phyloP scores from a whole-genome alignment of 2,888 invertebrate genomes.

The Drosophila nigritarsus region DNA sequence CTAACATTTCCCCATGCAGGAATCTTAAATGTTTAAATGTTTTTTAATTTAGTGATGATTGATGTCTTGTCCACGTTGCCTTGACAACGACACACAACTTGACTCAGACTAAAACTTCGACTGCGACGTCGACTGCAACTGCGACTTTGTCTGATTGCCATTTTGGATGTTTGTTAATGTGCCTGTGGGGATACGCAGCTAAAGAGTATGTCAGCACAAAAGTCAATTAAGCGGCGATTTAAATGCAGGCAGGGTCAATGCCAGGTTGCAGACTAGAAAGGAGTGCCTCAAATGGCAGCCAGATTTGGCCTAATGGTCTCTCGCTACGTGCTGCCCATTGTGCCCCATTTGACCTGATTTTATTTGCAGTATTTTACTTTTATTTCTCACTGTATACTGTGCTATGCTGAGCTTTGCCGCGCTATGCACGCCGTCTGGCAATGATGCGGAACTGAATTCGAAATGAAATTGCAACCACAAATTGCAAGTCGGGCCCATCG shows the following conservation, averaged over 20 bases:
- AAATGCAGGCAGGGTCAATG: slow-evolving; percentile 74
- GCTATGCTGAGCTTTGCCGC: slow-evolving; percentile 6
- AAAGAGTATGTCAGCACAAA: slow-evolving; percentile 47
- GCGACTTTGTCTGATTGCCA: slow-evolving; percentile 24
- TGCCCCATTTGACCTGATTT: slow-evolving; percentile 79
- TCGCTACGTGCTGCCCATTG: slow-evolving; percentile 66
- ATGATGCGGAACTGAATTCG: slow-evolving; percentile 76
- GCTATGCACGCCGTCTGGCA: slow-evolving; percentile 30
- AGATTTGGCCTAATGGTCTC: slow-evolving; percentile 58
- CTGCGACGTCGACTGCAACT: slow-evolving; percentile 1
- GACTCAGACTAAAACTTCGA: slow-evolving; percentile 34
- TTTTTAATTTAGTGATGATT: slow-evolving; percentile 81
- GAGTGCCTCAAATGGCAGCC: slow-evolving; percentile 51
- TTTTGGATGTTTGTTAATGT: slow-evolving; percentile 17
- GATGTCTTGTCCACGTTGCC: slow-evolving; percentile 76
- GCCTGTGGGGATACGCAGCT: slow-evolving; percentile 68
- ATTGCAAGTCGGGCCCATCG: slow-evolving; percentile 70
- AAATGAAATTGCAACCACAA: slow-evolving; percentile 79
- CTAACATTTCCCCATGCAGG: slow-evolving; percentile 66
- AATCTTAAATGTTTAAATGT: slow-evolving; percentile 80
- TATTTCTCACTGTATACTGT: slow-evolving; percentile 68
- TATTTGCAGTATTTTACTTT: slow-evolving; percentile 78
- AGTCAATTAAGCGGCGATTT: slow-evolving; percentile 76
- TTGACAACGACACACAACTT: slow-evolving; percentile 69
- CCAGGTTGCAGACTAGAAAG: slow-evolving; percentile 63